Base-by-base conservation (phyloP, 2,888 invertebrate species). In the Polymixis lichenea region DNA sequence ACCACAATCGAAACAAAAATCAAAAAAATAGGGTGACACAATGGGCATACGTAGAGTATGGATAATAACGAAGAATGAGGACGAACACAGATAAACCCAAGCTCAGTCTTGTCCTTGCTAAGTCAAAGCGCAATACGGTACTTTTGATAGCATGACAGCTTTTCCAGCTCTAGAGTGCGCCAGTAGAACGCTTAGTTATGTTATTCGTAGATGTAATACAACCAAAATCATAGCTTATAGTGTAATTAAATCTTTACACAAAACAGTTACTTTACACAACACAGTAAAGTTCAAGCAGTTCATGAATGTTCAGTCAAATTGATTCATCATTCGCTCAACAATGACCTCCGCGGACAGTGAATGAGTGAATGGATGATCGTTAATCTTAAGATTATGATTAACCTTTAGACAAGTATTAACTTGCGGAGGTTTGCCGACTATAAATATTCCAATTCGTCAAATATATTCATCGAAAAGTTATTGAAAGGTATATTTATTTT, bases 271-370 rank as follows among this genome's bases (percentile, higher is more conserved):
- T 67, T 77, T 70, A 49, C 67, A 65, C 56, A 62, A 60, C 46
- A 58, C 67, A 11, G n/a, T 55, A 80, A 69, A 72, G 82, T 84
- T 82, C 75, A 84, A 51, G 9, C 60, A 61, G 71, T 65, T 75
- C 68, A 72, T 80, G 65, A 75, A 75, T 61, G 55, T 56, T 51
- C 28, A 25, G 38, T 78, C 69, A 58, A 56, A 84, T 84, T 84
- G 80, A 82, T 84, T 77, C 72, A 84, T 77, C 68, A 76, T 69
- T 75, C 55, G 15, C 28, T 72, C 25, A 77, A 77, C 77, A 83
- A 84, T 73, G 72, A 80, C 70, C 58, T 83, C 58, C 28, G 56
- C 22, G 22, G 60, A 78, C 66, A 62, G 53, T 60, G 67, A 75
- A 72, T 56, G 70, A 66, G 55, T 64, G 70, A 77, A 73, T 68